Evolutionary conservation across 2,888 invertebrate genomes (phyloP).

Genomic region (Plebejus melissa): DNA sequence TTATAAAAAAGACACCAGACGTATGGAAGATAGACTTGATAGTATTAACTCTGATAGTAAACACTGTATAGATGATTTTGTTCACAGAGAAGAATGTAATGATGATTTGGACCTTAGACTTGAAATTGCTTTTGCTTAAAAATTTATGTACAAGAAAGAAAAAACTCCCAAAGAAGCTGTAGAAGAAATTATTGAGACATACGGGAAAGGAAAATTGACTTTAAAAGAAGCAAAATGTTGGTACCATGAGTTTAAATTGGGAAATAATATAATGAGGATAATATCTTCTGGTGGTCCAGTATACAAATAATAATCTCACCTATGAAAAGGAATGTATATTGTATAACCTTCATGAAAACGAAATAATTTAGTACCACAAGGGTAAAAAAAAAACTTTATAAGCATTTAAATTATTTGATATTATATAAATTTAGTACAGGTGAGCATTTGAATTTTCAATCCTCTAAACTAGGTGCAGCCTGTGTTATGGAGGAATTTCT

Average conservation of each 20-base stretch:
- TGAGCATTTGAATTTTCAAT: too few relatives aligned
- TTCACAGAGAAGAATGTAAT: neutral
- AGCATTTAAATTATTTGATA: too few relatives aligned
- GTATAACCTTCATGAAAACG: too few relatives aligned
- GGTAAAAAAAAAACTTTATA: too few relatives aligned
- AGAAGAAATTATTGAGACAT: neutral
- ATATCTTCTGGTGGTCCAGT: slow-evolving; percentile 1
- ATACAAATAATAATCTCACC: neutral
- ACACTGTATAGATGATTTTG: neutral
- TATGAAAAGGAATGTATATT: too few relatives aligned
- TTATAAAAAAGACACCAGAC: neutral
- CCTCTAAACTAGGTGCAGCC: too few relatives aligned
- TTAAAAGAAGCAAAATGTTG: slow-evolving; percentile 1
- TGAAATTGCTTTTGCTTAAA: neutral
- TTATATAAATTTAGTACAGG: too few relatives aligned
- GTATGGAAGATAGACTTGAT: neutral
- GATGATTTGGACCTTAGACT: neutral
- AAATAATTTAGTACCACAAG: too few relatives aligned
- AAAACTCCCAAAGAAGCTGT: neutral
- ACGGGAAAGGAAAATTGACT: neutral
- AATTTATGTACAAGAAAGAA: neutral
- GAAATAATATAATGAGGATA: neutral
- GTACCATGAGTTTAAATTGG: neutral
- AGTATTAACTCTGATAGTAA: too few relatives aligned
- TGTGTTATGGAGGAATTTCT: too few relatives aligned